These are phyloP conservation scores for Microplitis manilae DNA, from an alignment of 2,888 invertebrate species.

Conservation along the genomic window DNA sequence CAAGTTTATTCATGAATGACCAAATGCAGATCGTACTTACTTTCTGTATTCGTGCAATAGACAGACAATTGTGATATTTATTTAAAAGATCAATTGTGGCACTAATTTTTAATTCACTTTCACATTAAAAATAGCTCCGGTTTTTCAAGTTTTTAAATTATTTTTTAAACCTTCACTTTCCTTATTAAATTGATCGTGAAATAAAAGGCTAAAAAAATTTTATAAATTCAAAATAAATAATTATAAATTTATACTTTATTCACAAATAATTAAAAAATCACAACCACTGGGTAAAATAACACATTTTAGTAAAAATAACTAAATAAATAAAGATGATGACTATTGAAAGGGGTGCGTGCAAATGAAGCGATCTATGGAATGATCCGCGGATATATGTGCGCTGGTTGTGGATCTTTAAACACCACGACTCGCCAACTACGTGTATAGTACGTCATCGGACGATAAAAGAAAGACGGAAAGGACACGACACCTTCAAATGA, in stretches of 20 bases:
- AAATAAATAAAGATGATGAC: constrained; percentile 30
- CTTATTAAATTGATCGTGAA: background rate
- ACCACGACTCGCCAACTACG: background rate
- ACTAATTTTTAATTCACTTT: constrained; percentile 11
- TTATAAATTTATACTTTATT: too few relatives aligned
- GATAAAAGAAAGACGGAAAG: constrained; percentile 10
- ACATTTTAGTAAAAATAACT: constrained; percentile 3
- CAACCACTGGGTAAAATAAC: background rate
- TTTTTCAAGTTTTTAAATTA: constrained; percentile 24
- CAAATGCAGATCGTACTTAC: too few relatives aligned
- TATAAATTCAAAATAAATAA: too few relatives aligned
- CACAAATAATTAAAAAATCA: too few relatives aligned
- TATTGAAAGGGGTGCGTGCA: constrained; percentile 50
- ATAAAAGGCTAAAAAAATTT: too few relatives aligned
- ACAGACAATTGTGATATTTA: too few relatives aligned
- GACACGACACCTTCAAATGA: constrained; percentile 4
- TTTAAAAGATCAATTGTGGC: background rate
- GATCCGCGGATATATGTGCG: constrained; percentile 56
- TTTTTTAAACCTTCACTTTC: constrained; percentile 22
- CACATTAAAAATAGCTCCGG: constrained; percentile 15
- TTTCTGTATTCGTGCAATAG: too few relatives aligned
- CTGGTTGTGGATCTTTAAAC: constrained; percentile 2
- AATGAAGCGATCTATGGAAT: constrained; percentile 57
- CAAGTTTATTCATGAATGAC: too few relatives aligned
- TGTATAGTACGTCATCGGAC: constrained; percentile 14